Evolutionary conservation across 1,140 invertebrate species (phyloP).

Genomic region (Homalodisca vitripennis): DNA sequence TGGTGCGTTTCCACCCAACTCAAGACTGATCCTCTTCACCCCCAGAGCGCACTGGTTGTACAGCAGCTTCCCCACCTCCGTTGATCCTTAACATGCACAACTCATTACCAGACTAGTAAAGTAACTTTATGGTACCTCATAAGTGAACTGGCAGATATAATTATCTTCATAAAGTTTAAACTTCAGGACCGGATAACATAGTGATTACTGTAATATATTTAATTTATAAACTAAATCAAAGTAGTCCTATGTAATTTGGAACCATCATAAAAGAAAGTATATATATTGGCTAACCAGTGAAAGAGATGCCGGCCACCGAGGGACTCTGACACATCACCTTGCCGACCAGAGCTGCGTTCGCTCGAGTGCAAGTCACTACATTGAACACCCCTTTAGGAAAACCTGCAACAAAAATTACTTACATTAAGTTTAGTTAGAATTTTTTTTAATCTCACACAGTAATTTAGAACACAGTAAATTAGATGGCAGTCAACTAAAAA

Average conservation of each 20-base stretch:
- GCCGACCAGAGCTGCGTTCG: conserved; percentile 77
- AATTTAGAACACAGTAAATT: too few relatives aligned
- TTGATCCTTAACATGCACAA: conserved; percentile 68
- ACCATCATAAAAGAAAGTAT: too few relatives aligned
- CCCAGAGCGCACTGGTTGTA: conserved; percentile 81
- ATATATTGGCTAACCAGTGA: conserved; percentile 62
- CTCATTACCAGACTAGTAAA: too few relatives aligned
- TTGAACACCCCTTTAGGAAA: conserved; percentile 84
- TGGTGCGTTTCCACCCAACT: conserved; percentile 97
- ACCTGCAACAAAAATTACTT: conserved; percentile 27
- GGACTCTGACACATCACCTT: conserved; percentile 81
- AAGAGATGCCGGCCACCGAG: conserved; percentile 85
- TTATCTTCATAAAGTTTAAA: too few relatives aligned
- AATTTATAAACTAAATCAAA: background rate
- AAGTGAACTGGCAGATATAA: too few relatives aligned
- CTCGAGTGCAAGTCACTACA: conserved; percentile 77
- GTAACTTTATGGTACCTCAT: too few relatives aligned
- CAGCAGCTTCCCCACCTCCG: conserved; percentile 80
- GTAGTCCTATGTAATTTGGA: too few relatives aligned
- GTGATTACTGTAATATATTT: background rate
- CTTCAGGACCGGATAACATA: too few relatives aligned
- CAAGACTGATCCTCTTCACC: conserved; percentile 86
- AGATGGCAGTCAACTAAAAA: too few relatives aligned
- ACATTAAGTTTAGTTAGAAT: background rate
- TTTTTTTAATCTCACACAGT: too few relatives aligned